These are phyloP conservation scores for Uropsilus gracilis DNA, from an alignment of 2,113 vertebrate genomes.

Conservation along the genomic window DNA sequence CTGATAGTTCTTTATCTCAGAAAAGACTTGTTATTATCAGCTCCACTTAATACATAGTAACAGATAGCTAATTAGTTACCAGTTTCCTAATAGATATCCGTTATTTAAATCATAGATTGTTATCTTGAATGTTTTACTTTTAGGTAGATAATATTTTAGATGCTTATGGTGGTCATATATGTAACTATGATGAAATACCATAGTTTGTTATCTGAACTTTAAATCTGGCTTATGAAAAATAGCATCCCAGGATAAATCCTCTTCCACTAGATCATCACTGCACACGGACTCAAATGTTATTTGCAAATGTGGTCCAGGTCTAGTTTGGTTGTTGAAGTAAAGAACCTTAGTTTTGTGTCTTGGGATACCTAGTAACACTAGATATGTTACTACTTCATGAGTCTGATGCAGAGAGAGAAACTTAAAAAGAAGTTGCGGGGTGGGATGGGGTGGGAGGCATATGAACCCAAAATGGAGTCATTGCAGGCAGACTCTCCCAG, in stretches of 20 bases:
- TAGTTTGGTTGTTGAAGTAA: not conserved
- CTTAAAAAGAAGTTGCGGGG: not conserved
- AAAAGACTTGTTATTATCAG: slow-evolving; percentile 27
- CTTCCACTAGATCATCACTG: not conserved
- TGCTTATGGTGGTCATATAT: not conserved
- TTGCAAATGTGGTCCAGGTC: not conserved
- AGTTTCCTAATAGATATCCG: slow-evolving; percentile 1
- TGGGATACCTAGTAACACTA: not conserved
- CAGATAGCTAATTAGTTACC: not conserved
- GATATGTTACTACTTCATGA: not conserved
- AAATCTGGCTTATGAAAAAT: not conserved
- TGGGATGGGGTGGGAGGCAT: not conserved
- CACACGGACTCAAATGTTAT: not conserved
- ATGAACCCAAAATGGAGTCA: not conserved
- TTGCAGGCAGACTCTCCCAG: not conserved
- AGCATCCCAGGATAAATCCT: not conserved
- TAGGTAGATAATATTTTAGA: not conserved
- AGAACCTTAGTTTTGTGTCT: not conserved
- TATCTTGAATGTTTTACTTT: slow-evolving; percentile 30
- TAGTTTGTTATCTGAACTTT: slow-evolving; percentile 1
- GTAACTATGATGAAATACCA: not conserved
- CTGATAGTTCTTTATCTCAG: slow-evolving; percentile 41
- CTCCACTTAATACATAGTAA: slow-evolving; percentile 21
- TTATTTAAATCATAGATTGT: slow-evolving; percentile 34
- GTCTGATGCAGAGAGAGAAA: not conserved